These are phyloP conservation scores for Ypsolopha sequella DNA, from an alignment of 2,888 invertebrate species.

Conservation along the genomic window DNA sequence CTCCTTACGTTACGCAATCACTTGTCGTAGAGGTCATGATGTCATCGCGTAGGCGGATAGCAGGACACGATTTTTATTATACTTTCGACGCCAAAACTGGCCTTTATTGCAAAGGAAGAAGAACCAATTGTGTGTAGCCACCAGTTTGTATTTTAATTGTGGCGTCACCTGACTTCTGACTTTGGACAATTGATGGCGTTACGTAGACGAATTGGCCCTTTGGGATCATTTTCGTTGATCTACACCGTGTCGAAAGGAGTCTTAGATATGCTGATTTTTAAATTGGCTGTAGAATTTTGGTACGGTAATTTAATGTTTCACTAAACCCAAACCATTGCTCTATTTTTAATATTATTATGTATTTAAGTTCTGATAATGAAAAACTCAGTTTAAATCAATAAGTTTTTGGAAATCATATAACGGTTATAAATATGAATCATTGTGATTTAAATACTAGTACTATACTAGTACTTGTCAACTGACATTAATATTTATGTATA, in stretches of 20 bases:
- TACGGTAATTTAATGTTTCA: not conserved
- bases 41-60: not conserved
- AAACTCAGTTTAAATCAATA: too few species aligned
- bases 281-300: not conserved
- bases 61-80: too few species aligned
- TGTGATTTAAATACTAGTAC: too few species aligned
- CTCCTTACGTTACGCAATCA: not conserved
- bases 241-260: not conserved
- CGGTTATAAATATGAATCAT: too few species aligned
- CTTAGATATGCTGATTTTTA: not conserved
- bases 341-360: too few species aligned
- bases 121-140: not conserved
- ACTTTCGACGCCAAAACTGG: not conserved
- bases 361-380: too few species aligned
- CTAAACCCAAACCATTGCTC: too few species aligned
- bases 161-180: slow-evolving; percentile 14
- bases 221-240: not conserved
- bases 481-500: too few species aligned
- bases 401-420: too few species aligned
- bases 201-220: not conserved
- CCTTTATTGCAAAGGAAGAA: slow-evolving; percentile 8
- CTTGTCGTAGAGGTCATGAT: not conserved
- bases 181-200: slow-evolving; percentile 6
- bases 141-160: not conserved
- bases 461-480: too few species aligned